These are phyloP conservation scores for Chinchilla lanigera DNA, from an alignment of 2,113 vertebrate species.

Conservation along the genomic window DNA sequence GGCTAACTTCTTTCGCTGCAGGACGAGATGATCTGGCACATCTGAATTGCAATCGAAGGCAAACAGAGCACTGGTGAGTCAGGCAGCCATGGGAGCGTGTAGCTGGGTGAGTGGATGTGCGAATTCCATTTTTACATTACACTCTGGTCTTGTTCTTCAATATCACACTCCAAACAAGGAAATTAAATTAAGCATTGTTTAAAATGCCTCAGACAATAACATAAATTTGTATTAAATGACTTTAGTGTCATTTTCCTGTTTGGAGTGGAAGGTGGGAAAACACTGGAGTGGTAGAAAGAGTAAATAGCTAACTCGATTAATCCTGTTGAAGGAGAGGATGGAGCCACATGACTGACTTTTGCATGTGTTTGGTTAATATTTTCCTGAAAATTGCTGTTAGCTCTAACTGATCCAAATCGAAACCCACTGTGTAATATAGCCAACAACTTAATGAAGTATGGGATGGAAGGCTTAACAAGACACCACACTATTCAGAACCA, in stretches of 20 bases:
- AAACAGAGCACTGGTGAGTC: constrained; percentile 73
- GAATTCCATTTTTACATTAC: constrained; percentile 81
- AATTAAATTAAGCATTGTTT: constrained; percentile 91
- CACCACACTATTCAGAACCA: background rate
- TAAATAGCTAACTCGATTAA: constrained; percentile 89
- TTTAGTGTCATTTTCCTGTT: constrained; percentile 91
- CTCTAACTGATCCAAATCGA: constrained; percentile 86
- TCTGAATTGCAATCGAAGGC: constrained; percentile 83
- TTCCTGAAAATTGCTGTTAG: constrained; percentile 88
- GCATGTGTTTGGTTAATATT: constrained; percentile 90
- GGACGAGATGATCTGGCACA: constrained; percentile 80
- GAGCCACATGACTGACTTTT: constrained; percentile 87
- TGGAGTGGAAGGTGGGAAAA: constrained; percentile 88
- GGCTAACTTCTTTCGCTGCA: constrained; percentile 6
- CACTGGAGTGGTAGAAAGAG: constrained; percentile 84
- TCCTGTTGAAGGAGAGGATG: constrained; percentile 88
- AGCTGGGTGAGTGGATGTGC: constrained; percentile 76
- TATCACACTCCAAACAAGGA: constrained; percentile 86
- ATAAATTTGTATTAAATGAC: constrained; percentile 90
- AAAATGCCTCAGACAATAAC: constrained; percentile 87
- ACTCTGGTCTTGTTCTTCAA: constrained; percentile 83
- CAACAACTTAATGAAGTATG: constrained; percentile 85
- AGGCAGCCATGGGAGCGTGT: constrained; percentile 75
- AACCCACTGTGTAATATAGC: constrained; percentile 80
- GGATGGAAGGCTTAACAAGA: background rate